Conservation (phyloP, 2,113 vertebrate genomes). For the Galeopterus variegatus region DNA sequence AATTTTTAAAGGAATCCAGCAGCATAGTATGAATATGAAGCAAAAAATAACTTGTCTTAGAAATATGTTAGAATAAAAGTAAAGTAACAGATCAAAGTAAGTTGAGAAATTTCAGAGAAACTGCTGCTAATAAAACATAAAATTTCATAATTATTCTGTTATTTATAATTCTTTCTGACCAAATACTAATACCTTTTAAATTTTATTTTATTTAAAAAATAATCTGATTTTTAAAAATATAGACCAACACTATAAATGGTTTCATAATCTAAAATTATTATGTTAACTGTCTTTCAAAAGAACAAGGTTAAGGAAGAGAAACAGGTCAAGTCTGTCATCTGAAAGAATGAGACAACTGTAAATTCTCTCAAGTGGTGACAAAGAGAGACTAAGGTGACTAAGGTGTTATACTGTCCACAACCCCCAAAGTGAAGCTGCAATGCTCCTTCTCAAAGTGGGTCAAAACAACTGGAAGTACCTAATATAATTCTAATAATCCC, state of each 20-base stretch:
- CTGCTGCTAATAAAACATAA: not conserved
- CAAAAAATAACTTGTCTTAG: not conserved
- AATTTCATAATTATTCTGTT: conserved; percentile 5
- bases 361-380: conserved; percentile 23
- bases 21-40: not conserved
- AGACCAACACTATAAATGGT: not conserved
- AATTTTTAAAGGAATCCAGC: conserved; percentile 52
- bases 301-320: conserved; percentile 42
- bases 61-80: conserved; percentile 51
- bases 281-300: not conserved
- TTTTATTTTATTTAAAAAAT: not conserved
- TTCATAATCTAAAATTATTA: conserved; percentile 19
- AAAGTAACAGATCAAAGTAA: conserved; percentile 54
- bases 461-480: not conserved
- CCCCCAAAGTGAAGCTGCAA: not conserved
- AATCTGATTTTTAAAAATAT: not conserved
- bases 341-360: conserved; percentile 69
- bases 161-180: not conserved
- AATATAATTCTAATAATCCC: not conserved
- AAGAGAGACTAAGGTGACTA: not conserved
- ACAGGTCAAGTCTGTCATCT: not conserved
- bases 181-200: not conserved
- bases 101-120: conserved; percentile 47
- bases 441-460: conserved; percentile 14
- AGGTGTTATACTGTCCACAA: not conserved